A percentile compares a stretch with the other conserved stretches of the same genome.
These are phyloP conservation scores for Mus spretus DNA, from an alignment of 2,797 vertebrate species.

Conservation along the genomic window DNA sequence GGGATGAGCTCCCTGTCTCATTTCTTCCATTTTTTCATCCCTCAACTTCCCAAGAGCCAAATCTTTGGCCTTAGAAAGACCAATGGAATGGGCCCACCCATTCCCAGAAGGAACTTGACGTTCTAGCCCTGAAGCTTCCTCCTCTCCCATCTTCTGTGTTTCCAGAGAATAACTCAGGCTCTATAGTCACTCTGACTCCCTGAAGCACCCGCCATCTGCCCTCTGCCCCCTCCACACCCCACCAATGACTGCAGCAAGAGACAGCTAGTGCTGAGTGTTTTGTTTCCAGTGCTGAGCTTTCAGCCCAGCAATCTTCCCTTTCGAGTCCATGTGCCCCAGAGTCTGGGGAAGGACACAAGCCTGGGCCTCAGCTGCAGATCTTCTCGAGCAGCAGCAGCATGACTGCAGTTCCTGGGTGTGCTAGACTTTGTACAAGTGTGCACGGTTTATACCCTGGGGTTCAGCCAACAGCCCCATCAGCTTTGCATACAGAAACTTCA, in stretches of 20 bases:
- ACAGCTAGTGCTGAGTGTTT: slow-evolving; percentile 60
- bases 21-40: slow-evolving; percentile 17
- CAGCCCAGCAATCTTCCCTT: neutral
- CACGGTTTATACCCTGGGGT: slow-evolving; percentile 84
- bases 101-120: slow-evolving; percentile 38
- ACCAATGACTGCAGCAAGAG: slow-evolving; percentile 58
- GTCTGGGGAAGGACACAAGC: neutral
- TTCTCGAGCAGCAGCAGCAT: slow-evolving; percentile 84
- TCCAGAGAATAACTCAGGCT: slow-evolving; percentile 57
- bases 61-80: slow-evolving; percentile 39
- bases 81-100: neutral
- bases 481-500: slow-evolving; percentile 86
- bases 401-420: slow-evolving; percentile 81
- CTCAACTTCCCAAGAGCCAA: slow-evolving; percentile 33
- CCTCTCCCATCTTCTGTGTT: slow-evolving; percentile 32
- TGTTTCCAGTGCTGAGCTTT: slow-evolving; percentile 3
- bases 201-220: neutral
- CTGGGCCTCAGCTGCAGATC: slow-evolving; percentile 83
- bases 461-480: slow-evolving; percentile 86
- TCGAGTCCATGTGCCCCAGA: neutral
- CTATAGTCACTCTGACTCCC: neutral
- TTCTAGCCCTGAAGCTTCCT: slow-evolving; percentile 38
- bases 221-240: too few species aligned
- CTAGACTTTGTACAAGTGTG: slow-evolving; percentile 83
- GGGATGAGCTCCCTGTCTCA: slow-evolving; percentile 3